Conservation (phyloP, 1,140 invertebrate species). For the Papilio polyxenes region DNA sequence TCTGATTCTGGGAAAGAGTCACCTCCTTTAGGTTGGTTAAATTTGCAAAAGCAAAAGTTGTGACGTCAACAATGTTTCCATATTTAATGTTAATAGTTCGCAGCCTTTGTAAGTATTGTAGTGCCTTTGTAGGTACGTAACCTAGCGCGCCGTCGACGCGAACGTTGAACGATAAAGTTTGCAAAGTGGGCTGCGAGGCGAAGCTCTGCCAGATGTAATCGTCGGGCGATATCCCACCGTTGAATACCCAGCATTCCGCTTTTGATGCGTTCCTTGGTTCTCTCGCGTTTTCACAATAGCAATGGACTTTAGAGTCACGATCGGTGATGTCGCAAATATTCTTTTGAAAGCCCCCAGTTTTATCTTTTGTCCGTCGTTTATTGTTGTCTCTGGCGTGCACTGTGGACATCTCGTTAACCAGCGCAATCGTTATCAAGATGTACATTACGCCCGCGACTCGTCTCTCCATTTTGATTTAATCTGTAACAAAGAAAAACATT, state of each 20-base stretch:
- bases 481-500: constrained; percentile 69
- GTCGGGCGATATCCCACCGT: constrained; percentile 82
- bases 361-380: constrained; percentile 72
- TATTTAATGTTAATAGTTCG: constrained; percentile 85
- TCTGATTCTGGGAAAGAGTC: constrained; percentile 84
- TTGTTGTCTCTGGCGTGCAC: constrained; percentile 70
- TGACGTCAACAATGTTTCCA: constrained; percentile 85
- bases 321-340: constrained; percentile 78
- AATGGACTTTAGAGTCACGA: constrained; percentile 76
- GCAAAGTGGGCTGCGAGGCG: constrained; percentile 84
- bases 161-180: constrained; percentile 86
- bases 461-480: constrained; percentile 67
- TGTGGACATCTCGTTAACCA: constrained; percentile 72
- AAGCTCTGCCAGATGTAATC: constrained; percentile 87
- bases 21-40: constrained; percentile 85
- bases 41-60: constrained; percentile 86
- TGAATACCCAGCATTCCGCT: constrained; percentile 85
- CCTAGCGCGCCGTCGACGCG: constrained; percentile 83
- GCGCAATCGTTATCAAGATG: constrained; percentile 68
- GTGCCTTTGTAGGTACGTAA: constrained; percentile 85
- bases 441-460: constrained; percentile 66
- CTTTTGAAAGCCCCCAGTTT: constrained; percentile 69
- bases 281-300: constrained; percentile 76
- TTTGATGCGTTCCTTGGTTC: constrained; percentile 73
- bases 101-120: constrained; percentile 84